Evolutionary conservation across 1,140 invertebrate genomes (phyloP), one percentile per base, ranked within the genome.

Genomic region (Bombus impatiens): DNA sequence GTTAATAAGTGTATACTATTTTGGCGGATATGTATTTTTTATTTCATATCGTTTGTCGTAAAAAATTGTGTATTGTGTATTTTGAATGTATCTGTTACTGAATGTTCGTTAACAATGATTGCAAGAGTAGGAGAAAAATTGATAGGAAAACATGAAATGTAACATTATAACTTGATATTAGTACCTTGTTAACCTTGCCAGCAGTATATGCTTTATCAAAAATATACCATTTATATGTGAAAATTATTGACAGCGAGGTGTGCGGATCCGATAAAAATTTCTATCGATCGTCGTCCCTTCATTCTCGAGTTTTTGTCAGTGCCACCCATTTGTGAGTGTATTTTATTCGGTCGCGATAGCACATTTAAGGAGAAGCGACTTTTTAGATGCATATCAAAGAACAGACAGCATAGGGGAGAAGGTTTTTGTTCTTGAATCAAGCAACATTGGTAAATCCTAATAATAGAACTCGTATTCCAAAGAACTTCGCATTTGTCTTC

Each of bases 381-480:
- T 79, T 84, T 79, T 72, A 32, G 83, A 80, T 85, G 77, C 83
- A 85, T 80, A 85, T 80, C 78, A 85, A 80, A 85, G 78, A 85
- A 80, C 53, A 71, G 68, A 53, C 53, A 85, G 40, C 57, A 74
- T 62, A 65, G 42, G 78, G 42, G 70, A 80, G 68, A 72, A 74
- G 57, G n/a, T 72, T 85, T 85, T 79, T 74, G 53, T 80, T 80
- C 68, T 62, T 28, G 68, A 74, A 85, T 80, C 83, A 80, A 80
- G 68, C 40, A 84, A 85, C 83, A 80, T 85, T 59, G 53, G 67
- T 80, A 71, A 42, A 65, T 59, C 53, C 83, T 84, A 84, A 79
- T 84, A 84, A 84, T 84, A 84, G 83, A 84, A 84, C 68, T 62
- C 42, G 83, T 71, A 47, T 72, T 84, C 77, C 77, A 80, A 84